Conservation (phyloP, 2,888 invertebrate genomes). For the Auanema freiburgensis region DNA sequence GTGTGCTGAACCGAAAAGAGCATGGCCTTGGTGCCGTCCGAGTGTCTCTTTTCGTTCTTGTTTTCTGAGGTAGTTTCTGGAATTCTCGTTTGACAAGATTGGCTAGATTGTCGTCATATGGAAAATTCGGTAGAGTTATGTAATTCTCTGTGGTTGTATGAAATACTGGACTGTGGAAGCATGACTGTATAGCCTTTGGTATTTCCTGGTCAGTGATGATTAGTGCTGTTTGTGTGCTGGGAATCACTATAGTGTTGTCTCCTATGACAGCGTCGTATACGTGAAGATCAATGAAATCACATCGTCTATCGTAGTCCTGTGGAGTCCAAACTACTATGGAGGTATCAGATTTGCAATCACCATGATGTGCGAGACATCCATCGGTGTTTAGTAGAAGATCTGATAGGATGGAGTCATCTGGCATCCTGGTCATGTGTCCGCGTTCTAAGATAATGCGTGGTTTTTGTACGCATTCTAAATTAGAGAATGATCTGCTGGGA, state of each 20-base stretch:
- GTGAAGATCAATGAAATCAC: background rate
- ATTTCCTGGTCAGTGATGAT: background rate
- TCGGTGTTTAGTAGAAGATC: background rate
- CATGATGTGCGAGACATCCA: background rate
- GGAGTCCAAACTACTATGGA: background rate
- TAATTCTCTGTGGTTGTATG: too few species aligned
- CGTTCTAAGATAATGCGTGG: background rate
- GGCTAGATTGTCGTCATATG: too few species aligned
- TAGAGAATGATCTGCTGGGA: background rate
- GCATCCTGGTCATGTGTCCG: background rate
- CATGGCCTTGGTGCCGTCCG: too few species aligned
- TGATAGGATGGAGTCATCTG: slow-evolving; percentile 2
- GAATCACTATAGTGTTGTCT: background rate
- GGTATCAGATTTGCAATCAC: background rate
- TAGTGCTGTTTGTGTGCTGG: background rate
- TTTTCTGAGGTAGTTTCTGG: too few species aligned
- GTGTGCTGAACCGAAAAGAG: too few species aligned
- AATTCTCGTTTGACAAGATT: too few species aligned
- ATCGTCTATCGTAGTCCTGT: background rate
- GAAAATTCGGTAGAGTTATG: too few species aligned
- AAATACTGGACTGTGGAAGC: too few species aligned
- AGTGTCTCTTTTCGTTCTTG: too few species aligned
- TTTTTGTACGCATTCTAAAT: background rate
- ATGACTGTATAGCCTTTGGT: too few species aligned
- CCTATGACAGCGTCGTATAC: slow-evolving; percentile 1